These are phyloP conservation scores for Norana najaformis DNA, from an alignment of 2,888 invertebrate genomes.

Conservation along the genomic window DNA sequence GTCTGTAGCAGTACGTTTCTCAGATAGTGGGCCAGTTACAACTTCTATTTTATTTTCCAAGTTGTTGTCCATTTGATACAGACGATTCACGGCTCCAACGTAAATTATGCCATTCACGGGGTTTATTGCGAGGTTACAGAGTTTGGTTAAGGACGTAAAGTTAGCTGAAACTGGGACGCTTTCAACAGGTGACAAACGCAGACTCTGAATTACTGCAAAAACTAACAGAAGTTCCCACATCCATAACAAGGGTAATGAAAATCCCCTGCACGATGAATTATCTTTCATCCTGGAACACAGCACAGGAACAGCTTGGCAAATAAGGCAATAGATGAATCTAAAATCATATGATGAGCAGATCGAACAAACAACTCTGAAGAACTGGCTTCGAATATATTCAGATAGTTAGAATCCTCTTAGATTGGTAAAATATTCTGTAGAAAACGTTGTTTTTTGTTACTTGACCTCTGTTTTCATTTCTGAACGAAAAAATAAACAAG, in stretches of 20 bases:
- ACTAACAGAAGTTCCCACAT: background rate
- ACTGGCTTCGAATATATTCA: slow-evolving; percentile 2
- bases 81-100: background rate
- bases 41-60: background rate
- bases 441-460: background rate
- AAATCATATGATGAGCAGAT: background rate
- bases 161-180: background rate
- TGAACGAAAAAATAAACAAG: background rate
- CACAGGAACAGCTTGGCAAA: background rate
- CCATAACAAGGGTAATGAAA: background rate
- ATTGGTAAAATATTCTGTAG: background rate
- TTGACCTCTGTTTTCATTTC: background rate
- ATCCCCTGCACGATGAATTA: background rate
- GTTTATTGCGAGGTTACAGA: background rate
- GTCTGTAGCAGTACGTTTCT: background rate
- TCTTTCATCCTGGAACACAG: background rate
- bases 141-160: background rate
- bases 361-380: background rate
- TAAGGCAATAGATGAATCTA: background rate
- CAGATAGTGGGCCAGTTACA: background rate
- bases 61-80: background rate
- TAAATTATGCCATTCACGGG: background rate
- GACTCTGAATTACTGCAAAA: background rate
- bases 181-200: background rate
- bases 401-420: background rate